phyloP scores from a whole-genome alignment of 2,797 vertebrate genomes.

The Crenichthys baileyi region DNA sequence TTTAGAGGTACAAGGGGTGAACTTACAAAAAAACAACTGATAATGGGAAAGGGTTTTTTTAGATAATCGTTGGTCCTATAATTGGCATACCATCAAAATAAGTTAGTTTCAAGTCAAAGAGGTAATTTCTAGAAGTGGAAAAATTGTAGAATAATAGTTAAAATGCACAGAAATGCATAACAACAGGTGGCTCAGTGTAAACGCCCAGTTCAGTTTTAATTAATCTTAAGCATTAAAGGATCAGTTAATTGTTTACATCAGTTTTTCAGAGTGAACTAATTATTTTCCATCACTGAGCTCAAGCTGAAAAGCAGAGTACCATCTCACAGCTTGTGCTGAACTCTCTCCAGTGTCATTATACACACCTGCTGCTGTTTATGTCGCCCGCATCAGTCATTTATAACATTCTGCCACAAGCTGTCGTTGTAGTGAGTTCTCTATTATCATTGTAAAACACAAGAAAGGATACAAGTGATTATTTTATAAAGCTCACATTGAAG shows the following conservation, averaged over 20 bases:
- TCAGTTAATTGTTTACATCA: background rate
- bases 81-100: background rate
- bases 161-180: background rate
- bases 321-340: background rate
- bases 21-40: background rate
- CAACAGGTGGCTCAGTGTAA: background rate
- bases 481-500: background rate
- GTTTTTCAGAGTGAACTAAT: background rate
- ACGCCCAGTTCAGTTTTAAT: background rate
- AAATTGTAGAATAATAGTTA: background rate
- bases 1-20: background rate
- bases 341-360: background rate
- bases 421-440: background rate
- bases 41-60: background rate
- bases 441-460: background rate
- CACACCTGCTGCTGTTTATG: too few relatives aligned
- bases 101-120: background rate
- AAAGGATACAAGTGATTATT: background rate
- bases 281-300: background rate
- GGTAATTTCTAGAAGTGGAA: too few relatives aligned
- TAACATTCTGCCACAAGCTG: background rate
- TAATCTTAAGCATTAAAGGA: background rate
- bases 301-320: background rate
- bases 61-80: too few relatives aligned
- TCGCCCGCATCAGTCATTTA: background rate